Evolutionary conservation across 1,140 invertebrate species (phyloP).

Genomic region (Drosophila arizonae): DNA sequence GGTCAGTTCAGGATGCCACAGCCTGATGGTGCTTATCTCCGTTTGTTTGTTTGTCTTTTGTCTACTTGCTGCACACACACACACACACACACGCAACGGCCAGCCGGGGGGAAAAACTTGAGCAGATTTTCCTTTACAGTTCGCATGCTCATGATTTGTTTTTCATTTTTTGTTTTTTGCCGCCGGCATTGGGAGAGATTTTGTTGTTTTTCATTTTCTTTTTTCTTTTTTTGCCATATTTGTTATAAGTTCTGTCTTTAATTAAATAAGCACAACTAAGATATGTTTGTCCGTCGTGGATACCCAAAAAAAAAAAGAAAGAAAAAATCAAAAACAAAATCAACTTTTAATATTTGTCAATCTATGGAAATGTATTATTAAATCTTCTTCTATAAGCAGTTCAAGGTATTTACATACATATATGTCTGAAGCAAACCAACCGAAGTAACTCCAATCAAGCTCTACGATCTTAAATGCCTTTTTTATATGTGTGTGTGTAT

Average conservation of each 20-base stretch:
- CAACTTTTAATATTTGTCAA: slow-evolving; percentile 31
- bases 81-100: slow-evolving; percentile 5
- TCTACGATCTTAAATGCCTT: slow-evolving; percentile 30
- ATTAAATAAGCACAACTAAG: slow-evolving; percentile 69
- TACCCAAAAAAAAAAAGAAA: slow-evolving; percentile 28
- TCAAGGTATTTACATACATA: background rate
- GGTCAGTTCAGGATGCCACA: background rate
- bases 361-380: background rate
- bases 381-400: background rate
- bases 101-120: background rate
- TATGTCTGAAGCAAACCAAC: slow-evolving; percentile 5
- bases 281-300: slow-evolving; percentile 54
- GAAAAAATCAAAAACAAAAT: slow-evolving; percentile 1
- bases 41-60: slow-evolving; percentile 11
- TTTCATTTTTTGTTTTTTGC: too few relatives aligned
- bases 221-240: slow-evolving; percentile 61
- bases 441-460: slow-evolving; percentile 17
- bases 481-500: slow-evolving; percentile 22
- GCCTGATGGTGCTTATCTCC: slow-evolving; percentile 37
- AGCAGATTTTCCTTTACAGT: slow-evolving; percentile 15
- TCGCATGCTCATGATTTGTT: too few relatives aligned
- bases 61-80: slow-evolving; percentile 38
- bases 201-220: slow-evolving; percentile 25
- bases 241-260: slow-evolving; percentile 59
- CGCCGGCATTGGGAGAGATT: background rate